phyloP scores from a whole-genome alignment of 30 jellyfish, hydroid and myxozoan species.

The Cassiopea andromeda region DNA sequence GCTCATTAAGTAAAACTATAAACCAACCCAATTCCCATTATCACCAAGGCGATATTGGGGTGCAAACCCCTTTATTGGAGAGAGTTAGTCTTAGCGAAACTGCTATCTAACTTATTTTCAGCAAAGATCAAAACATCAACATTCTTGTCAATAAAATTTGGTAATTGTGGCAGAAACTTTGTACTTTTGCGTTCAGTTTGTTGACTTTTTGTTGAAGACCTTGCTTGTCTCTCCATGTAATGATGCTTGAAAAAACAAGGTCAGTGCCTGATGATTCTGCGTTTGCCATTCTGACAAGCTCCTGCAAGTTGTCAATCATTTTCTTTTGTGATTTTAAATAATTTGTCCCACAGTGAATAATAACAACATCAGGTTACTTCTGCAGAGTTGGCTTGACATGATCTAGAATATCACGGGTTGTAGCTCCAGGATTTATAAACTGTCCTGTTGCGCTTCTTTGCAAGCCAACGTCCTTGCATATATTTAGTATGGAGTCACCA shows the following conservation, averaged over 20 bases:
- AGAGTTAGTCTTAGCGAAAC: not conserved
- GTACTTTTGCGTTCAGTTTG: too few relatives aligned
- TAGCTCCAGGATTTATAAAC: not conserved
- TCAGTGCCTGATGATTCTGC: too few relatives aligned
- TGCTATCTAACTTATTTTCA: too few relatives aligned
- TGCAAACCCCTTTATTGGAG: not conserved
- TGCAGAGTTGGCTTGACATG: not conserved
- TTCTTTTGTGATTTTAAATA: not conserved
- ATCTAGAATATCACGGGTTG: not conserved
- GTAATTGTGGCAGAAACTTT: too few relatives aligned
- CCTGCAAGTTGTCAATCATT: too few relatives aligned
- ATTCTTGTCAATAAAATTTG: too few relatives aligned
- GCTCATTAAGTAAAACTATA: not conserved
- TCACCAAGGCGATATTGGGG: not conserved
- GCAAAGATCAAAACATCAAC: too few relatives aligned
- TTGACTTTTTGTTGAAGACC: too few relatives aligned
- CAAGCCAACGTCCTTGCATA: not conserved
- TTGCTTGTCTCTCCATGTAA: too few relatives aligned
- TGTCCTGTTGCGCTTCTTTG: not conserved
- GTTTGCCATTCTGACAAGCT: too few relatives aligned
- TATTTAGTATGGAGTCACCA: not conserved
- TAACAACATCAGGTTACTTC: not conserved
- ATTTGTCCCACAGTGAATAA: not conserved
- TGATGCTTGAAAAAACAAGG: too few relatives aligned
- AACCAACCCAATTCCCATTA: not conserved